phyloP scores from a whole-genome alignment of 2,888 invertebrate genomes.

The Coleophora deauratella region DNA sequence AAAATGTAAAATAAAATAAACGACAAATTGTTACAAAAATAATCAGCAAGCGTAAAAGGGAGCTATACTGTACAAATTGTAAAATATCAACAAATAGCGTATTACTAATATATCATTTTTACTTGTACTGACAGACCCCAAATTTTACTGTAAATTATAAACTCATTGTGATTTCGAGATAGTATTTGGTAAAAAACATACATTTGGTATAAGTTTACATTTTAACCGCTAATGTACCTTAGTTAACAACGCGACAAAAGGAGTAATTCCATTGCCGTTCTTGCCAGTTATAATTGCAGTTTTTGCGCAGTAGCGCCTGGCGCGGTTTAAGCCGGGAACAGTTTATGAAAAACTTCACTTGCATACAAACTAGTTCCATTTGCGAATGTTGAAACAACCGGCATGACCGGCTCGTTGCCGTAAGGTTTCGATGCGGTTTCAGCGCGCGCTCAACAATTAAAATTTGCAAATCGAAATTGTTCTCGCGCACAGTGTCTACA shows the following conservation, averaged over 20 bases:
- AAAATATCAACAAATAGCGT: too few relatives aligned
- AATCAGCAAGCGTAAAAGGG: too few relatives aligned
- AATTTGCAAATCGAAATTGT: constrained; percentile 32
- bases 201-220: too few relatives aligned
- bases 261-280: constrained; percentile 46
- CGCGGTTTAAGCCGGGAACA: constrained; percentile 36
- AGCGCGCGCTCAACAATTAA: constrained; percentile 32
- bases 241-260: constrained; percentile 30
- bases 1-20: too few relatives aligned
- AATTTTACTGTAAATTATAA: too few relatives aligned
- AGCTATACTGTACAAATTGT: too few relatives aligned
- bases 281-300: constrained; percentile 46
- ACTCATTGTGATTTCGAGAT: too few relatives aligned
- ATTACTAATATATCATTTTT: too few relatives aligned
- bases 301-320: constrained; percentile 40
- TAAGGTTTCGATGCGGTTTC: constrained; percentile 25
- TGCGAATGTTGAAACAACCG: constrained; percentile 35
- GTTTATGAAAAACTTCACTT: constrained; percentile 55
- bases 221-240: background rate
- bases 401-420: constrained; percentile 16
- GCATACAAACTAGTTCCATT: constrained; percentile 54
- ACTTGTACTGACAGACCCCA: too few relatives aligned
- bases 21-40: too few relatives aligned
- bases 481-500: constrained; percentile 11
- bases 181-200: too few relatives aligned